These are phyloP conservation scores for Ecdyonurus torrentis DNA, from an alignment of 2,888 invertebrate species.

Conservation along the genomic window DNA sequence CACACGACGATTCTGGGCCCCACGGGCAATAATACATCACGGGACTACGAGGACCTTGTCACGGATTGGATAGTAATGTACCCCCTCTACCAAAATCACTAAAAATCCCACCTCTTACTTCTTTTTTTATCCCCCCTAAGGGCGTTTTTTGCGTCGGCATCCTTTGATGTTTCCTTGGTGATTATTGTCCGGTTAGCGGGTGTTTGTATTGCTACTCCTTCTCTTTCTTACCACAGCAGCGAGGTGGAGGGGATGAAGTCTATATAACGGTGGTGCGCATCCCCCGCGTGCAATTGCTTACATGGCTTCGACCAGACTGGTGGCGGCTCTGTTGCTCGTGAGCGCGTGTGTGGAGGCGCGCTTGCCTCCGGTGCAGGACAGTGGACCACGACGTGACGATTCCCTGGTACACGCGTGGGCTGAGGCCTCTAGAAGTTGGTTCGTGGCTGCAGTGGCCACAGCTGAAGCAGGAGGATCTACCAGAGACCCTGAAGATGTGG, in stretches of 20 bases:
- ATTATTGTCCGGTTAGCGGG: constrained; percentile 6
- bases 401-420: not conserved
- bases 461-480: not conserved
- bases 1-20: not conserved
- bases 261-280: not conserved
- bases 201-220: constrained; percentile 6
- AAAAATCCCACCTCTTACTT: not conserved
- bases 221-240: not conserved
- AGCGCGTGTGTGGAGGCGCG: not conserved
- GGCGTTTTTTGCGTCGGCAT: not conserved
- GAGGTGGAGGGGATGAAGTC: not conserved
- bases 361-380: not conserved
- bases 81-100: not conserved
- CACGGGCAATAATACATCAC: not conserved
- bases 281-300: not conserved
- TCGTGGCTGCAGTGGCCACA: not conserved
- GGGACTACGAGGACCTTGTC: not conserved
- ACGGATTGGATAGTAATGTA: not conserved
- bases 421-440: not conserved
- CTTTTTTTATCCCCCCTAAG: not conserved
- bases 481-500: not conserved
- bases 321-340: not conserved
- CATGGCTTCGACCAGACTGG: not conserved
- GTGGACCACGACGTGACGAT: not conserved
- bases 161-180: constrained; percentile 5